A percentile compares a stretch with the other conserved stretches of the same genome.
Conservation (phyloP, 1,140 invertebrate genomes). For the Penaeus japonicus region DNA sequence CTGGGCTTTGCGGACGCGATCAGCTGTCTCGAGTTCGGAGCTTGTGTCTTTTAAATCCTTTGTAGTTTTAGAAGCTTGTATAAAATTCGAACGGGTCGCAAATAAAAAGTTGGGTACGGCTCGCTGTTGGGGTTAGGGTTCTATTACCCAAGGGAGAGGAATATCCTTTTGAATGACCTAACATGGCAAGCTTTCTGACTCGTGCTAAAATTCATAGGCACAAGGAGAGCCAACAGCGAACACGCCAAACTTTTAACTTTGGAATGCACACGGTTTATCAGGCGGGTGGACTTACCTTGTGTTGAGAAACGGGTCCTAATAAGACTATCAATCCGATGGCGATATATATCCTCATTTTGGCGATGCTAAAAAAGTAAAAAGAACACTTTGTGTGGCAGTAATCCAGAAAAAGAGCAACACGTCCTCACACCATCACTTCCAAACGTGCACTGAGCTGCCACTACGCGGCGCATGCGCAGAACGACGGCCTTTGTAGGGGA, state of each 20-base stretch:
- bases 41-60: too few species aligned
- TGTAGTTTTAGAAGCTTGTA: too few species aligned
- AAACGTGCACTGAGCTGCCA: not conserved
- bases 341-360: constrained; percentile 27
- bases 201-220: too few species aligned
- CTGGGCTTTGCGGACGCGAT: too few species aligned
- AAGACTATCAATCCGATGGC: constrained; percentile 28
- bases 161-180: too few species aligned
- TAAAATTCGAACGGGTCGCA: too few species aligned
- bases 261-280: not conserved
- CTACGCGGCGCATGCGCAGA: not conserved
- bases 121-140: too few species aligned
- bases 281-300: not conserved
- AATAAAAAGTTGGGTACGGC: too few species aligned
- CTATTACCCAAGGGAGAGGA: too few species aligned
- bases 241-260: constrained; percentile 22
- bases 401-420: constrained; percentile 23
- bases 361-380: not conserved
- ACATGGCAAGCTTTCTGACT: too few species aligned
- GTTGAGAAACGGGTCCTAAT: constrained; percentile 17
- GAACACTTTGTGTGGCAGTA: constrained; percentile 28
- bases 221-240: too few species aligned
- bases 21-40: too few species aligned
- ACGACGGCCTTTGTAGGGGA: not conserved
- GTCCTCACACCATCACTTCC: constrained; percentile 27